A percentile compares a stretch with the other conserved stretches of the same genome.
These are phyloP conservation scores for Seriola quinqueradiata DNA, from an alignment of 2,113 vertebrate genomes.

Conservation along the genomic window DNA sequence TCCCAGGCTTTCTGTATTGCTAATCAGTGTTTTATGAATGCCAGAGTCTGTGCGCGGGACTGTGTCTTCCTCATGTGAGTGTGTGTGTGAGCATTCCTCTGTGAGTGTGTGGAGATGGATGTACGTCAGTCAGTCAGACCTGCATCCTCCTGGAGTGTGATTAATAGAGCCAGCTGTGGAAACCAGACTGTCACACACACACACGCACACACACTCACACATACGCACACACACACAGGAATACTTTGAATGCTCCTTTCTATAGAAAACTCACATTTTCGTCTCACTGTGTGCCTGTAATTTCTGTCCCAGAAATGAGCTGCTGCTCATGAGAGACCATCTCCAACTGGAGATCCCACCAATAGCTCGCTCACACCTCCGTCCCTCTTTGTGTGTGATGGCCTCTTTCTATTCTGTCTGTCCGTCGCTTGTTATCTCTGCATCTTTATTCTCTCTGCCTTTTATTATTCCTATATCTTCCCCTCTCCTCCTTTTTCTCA, in stretches of 20 bases:
- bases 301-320: conserved; percentile 60
- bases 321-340: conserved; percentile 49
- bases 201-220: background rate
- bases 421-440: conserved; percentile 53
- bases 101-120: conserved; percentile 52
- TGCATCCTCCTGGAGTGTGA: conserved; percentile 66
- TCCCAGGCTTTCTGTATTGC: conserved; percentile 37
- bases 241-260: conserved; percentile 47
- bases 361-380: conserved; percentile 15
- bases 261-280: conserved; percentile 56
- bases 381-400: conserved; percentile 35
- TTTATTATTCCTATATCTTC: conserved; percentile 51
- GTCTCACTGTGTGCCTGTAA: conserved; percentile 39
- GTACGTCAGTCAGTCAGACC: conserved; percentile 67
- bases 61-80: conserved; percentile 27
- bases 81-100: conserved; percentile 39
- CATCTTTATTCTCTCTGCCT: conserved; percentile 58
- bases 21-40: conserved; percentile 68
- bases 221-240: background rate
- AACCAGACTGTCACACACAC: conserved; percentile 49
- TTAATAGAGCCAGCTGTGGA: conserved; percentile 71
- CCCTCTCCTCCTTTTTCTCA: conserved; percentile 18
- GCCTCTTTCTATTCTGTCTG: conserved; percentile 37
- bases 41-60: conserved; percentile 23
- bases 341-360: conserved; percentile 37